Percentiles rank a stretch among this genome's conserved stretches.
Conservation (phyloP, 2,113 vertebrate genomes). For the Illadopsis cleaveri region DNA sequence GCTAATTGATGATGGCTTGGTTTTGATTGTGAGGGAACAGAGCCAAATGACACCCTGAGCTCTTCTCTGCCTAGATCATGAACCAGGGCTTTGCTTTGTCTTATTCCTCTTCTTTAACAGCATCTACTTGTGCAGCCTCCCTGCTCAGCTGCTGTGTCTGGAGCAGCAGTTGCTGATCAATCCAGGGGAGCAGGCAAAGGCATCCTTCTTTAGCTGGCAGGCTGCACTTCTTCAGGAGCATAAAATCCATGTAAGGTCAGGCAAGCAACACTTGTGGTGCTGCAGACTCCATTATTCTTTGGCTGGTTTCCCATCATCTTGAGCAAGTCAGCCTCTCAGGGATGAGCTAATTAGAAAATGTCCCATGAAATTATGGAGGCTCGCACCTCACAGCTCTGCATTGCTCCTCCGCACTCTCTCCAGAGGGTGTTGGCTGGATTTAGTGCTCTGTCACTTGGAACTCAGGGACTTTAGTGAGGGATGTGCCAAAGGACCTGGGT, state of each 20-base stretch:
- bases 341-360: slow-evolving; percentile 45
- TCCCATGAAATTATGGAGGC: slow-evolving; percentile 36
- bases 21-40: neutral
- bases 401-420: slow-evolving; percentile 47
- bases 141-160: neutral
- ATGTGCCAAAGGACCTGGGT: slow-evolving; percentile 51
- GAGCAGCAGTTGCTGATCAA: neutral
- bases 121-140: neutral
- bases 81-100: neutral
- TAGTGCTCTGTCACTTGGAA: slow-evolving; percentile 55
- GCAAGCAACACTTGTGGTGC: neutral
- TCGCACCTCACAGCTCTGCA: neutral
- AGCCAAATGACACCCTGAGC: neutral
- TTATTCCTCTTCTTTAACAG: neutral
- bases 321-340: slow-evolving; percentile 41
- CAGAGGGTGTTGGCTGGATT: neutral
- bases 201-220: neutral
- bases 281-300: neutral
- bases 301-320: neutral
- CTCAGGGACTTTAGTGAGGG: slow-evolving; percentile 58
- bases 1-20: slow-evolving; percentile 23
- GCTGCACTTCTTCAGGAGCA: neutral
- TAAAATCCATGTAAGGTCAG: neutral
- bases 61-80: neutral
- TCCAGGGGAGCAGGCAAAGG: neutral